phyloP scores from a whole-genome alignment of 2,888 invertebrate species.

The Himalopsyche anomala region DNA sequence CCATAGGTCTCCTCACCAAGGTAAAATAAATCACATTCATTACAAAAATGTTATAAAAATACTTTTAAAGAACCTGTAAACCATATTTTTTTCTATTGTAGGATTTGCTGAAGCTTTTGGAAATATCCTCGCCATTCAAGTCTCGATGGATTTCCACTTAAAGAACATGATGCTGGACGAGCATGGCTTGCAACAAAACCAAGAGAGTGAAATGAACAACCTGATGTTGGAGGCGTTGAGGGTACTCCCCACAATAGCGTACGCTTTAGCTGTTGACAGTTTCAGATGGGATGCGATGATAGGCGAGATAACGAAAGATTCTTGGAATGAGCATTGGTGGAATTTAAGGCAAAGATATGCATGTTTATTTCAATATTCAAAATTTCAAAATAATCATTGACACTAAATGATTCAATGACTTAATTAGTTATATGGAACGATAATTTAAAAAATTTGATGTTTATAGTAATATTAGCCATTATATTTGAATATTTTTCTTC shows the following conservation, averaged over 20 bases:
- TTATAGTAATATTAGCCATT: too few species aligned
- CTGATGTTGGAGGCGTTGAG: conserved; percentile 74
- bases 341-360: conserved; percentile 70
- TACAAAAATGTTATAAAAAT: neutral
- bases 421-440: too few species aligned
- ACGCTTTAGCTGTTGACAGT: conserved; percentile 73
- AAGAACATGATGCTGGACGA: conserved; percentile 64
- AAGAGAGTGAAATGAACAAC: conserved; percentile 72
- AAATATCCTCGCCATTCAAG: conserved; percentile 79
- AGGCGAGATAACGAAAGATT: conserved; percentile 69
- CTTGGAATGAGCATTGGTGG: conserved; percentile 76
- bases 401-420: too few species aligned
- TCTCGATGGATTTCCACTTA: conserved; percentile 73
- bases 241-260: conserved; percentile 74
- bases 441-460: too few species aligned
- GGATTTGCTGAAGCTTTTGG: conserved; percentile 82
- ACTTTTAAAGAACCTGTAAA: neutral
- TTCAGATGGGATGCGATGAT: conserved; percentile 75
- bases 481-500: too few species aligned
- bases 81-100: conserved; percentile 66
- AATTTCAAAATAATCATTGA: too few species aligned
- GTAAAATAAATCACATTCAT: conserved; percentile 67
- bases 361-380: too few species aligned
- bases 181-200: conserved; percentile 67
- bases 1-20: conserved; percentile 77